These are phyloP conservation scores for Shargacucullia verbasci DNA, from an alignment of 2,888 invertebrate genomes.

Conservation along the genomic window DNA sequence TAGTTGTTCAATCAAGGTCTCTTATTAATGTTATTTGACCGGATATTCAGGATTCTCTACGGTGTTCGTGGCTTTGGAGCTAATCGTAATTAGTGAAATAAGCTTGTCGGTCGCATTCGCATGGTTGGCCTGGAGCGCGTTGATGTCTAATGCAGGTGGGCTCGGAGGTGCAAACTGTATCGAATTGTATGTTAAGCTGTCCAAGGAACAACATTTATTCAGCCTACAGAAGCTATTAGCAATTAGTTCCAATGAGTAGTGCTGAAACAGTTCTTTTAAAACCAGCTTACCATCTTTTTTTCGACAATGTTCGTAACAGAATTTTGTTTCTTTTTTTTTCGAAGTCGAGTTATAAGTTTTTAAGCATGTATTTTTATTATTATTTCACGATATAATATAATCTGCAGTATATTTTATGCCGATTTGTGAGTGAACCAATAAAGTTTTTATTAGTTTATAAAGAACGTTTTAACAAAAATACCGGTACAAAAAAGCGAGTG, in stretches of 20 bases:
- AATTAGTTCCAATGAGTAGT: neutral
- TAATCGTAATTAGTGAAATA: conserved; percentile 53
- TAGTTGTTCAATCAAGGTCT: conserved; percentile 20
- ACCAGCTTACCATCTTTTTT: no score
- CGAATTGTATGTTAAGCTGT: conserved; percentile 7
- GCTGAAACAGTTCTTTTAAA: no score
- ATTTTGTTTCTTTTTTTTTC: no score
- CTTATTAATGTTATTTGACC: conserved; percentile 40
- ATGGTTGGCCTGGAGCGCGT: conserved; percentile 21
- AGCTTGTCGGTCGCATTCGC: conserved; percentile 29
- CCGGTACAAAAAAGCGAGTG: no score
- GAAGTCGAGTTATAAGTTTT: no score
- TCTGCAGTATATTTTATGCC: no score
- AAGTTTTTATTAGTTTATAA: no score
- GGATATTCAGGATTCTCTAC: conserved; percentile 46
- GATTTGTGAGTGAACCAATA: no score
- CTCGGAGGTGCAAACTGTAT: conserved; percentile 4
- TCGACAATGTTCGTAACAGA: no score
- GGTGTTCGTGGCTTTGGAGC: conserved; percentile 41
- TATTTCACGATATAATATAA: no score
- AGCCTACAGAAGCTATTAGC: neutral
- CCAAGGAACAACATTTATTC: conserved; percentile 4
- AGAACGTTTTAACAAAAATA: no score
- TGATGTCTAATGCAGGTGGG: conserved; percentile 37
- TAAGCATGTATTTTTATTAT: no score